phyloP scores from a whole-genome alignment of 2,797 vertebrate species.

The Pantherophis alleghaniensis region DNA sequence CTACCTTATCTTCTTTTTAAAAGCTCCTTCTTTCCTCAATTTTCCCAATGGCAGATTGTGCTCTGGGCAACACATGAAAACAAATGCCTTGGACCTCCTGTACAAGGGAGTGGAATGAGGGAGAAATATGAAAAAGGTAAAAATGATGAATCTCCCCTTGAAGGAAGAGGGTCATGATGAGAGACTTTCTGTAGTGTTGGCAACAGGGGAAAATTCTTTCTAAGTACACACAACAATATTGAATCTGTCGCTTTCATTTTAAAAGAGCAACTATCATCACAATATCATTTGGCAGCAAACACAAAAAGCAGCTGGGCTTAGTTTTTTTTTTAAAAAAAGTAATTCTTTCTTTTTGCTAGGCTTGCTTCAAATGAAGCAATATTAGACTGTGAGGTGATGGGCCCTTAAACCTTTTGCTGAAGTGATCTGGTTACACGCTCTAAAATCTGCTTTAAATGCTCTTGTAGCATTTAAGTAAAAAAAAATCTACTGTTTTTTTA shows the following conservation, averaged over 20 bases:
- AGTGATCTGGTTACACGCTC: background rate
- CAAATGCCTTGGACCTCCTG: conserved; percentile 5
- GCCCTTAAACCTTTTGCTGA: background rate
- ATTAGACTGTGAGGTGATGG: background rate
- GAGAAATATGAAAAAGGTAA: background rate
- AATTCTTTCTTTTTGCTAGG: background rate
- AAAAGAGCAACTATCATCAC: conserved; percentile 1
- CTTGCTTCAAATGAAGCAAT: conserved; percentile 33
- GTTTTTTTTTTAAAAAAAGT: background rate
- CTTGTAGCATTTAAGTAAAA: background rate
- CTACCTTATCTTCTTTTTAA: background rate
- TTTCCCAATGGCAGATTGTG: background rate
- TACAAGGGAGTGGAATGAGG: background rate
- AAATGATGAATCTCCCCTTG: background rate
- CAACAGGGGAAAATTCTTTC: conserved; percentile 18
- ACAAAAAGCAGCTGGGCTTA: conserved; percentile 2
- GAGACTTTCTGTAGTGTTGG: conserved; percentile 22
- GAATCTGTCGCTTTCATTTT: conserved; percentile 34
- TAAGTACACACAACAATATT: conserved; percentile 15
- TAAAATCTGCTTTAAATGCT: background rate
- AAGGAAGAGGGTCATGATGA: conserved; percentile 3
- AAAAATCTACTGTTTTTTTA: background rate
- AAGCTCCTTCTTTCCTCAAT: background rate
- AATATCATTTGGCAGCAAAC: conserved; percentile 38
- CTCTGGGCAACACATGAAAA: background rate